Evolutionary conservation across 2,888 invertebrate species (phyloP), one percentile per base, ranked within the genome.

Genomic region (Cyrtodaria siliqua): DNA sequence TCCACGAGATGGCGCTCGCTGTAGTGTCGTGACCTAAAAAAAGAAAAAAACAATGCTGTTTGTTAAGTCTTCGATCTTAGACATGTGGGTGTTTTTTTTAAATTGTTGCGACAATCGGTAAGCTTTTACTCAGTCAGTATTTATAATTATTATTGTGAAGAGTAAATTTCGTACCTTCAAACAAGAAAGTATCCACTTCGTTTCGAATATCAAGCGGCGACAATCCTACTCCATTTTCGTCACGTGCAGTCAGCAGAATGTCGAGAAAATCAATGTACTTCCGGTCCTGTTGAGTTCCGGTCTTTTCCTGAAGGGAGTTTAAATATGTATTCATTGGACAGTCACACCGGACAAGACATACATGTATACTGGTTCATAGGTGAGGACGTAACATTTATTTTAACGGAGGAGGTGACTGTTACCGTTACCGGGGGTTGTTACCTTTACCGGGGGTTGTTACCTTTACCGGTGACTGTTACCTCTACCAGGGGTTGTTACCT

Each of bases 101-200:
- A 49, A 8, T 18, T 14, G 8, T 6, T 16, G 9, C 8, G 6
- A 9, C 49, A 16, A 9, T 49, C 6, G 6, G n/a, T 8, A 9
- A 16, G 20, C 9, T 16, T 49, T 9, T n/a, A 49, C 49, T 14
- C 18, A 49, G n/a, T 49, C 20, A 49, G 14, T 16, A 49, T 49
- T 18, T 18, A n/a, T n/a, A n/a, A n/a, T n/a, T n/a, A n/a, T n/a
- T n/a, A n/a, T n/a, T n/a, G n/a, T n/a, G n/a, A n/a, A n/a, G n/a
- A n/a, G n/a, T n/a, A n/a, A n/a, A n/a, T n/a, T n/a, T n/a, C n/a
- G 60, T 72, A 90, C 90, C 82, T 88, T 90, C 79, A 78, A 85
- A 82, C 40, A 84, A 55, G 44, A 85, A 85, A 2, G 85, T 85
- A 47, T 85, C 83, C 18, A 82, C 85, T 64, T 85, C 85, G 62